Conservation (phyloP, 2,113 vertebrate species). For the Acrocephalus kingi region DNA sequence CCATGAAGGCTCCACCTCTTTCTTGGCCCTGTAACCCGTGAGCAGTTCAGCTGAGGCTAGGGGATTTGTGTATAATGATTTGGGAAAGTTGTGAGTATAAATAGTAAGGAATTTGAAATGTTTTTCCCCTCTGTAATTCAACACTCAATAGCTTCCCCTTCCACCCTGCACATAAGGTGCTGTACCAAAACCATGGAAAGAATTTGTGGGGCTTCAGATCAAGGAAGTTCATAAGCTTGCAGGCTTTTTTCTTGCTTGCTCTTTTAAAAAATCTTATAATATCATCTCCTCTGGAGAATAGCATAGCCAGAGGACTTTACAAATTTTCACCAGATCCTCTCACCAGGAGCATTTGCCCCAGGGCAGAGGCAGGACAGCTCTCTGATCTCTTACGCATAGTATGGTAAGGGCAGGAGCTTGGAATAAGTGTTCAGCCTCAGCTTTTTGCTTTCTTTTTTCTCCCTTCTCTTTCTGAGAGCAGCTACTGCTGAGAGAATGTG, state of each 20-base stretch:
- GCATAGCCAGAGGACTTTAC: not conserved
- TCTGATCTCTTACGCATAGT: not conserved
- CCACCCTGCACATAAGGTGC: conserved; percentile 54
- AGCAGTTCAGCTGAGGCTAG: conserved; percentile 63
- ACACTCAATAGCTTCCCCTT: conserved; percentile 62
- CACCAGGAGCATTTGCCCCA: not conserved
- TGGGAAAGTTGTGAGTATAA: conserved; percentile 65
- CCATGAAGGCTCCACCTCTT: conserved; percentile 28
- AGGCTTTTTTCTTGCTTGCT: not conserved
- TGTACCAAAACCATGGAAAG: conserved; percentile 39
- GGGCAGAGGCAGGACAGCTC: not conserved
- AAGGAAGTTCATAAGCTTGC: conserved; percentile 35
- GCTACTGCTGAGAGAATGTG: not conserved
- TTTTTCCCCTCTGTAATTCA: conserved; percentile 65
- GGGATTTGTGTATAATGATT: conserved; percentile 64
- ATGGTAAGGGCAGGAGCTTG: not conserved
- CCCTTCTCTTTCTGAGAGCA: not conserved
- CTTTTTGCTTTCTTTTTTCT: not conserved
- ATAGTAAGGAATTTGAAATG: conserved; percentile 68
- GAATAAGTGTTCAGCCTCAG: not conserved
- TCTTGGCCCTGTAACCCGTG: conserved; percentile 34
- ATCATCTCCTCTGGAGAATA: not conserved
- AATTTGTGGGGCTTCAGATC: conserved; percentile 39
- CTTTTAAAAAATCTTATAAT: not conserved
- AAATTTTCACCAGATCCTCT: not conserved